Evolutionary conservation across 2,888 invertebrate genomes (phyloP).

Genomic region (Brenthis ino): DNA sequence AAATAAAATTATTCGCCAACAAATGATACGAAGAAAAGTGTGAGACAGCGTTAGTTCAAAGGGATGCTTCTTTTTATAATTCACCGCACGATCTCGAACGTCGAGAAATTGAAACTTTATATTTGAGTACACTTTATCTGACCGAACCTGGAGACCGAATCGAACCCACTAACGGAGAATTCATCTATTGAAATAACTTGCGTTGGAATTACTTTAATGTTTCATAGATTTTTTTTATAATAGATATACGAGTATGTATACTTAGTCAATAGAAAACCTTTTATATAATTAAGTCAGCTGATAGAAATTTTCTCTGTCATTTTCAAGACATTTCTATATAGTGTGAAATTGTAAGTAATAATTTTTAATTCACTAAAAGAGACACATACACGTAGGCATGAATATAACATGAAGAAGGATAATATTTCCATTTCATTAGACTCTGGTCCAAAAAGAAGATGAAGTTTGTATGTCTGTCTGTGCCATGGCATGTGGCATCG

Average conservation of each 20-base stretch:
- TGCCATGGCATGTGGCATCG: no score
- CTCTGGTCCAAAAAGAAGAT: no score
- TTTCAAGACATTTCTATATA: no score
- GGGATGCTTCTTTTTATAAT: conserved; percentile 42
- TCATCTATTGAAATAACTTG: conserved; percentile 68
- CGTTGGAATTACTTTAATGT: conserved; percentile 59
- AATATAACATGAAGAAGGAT: no score
- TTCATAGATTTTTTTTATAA: conserved; percentile 32
- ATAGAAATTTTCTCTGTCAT: no score
- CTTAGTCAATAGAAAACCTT: no score
- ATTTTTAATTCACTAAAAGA: no score
- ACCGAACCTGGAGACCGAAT: conserved; percentile 55
- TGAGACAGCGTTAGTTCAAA: conserved; percentile 54
- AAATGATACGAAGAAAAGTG: conserved; percentile 43
- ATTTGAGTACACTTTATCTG: conserved; percentile 76
- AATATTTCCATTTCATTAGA: no score
- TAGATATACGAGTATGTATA: neutral
- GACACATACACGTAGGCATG: no score
- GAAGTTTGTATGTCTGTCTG: no score
- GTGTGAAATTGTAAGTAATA: no score
- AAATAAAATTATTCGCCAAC: conserved; percentile 37
- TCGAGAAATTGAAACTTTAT: conserved; percentile 79
- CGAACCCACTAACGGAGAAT: conserved; percentile 59
- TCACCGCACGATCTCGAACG: conserved; percentile 58
- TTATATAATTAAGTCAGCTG: no score